A percentile compares a stretch with the other conserved stretches of the same genome.
Evolutionary conservation across 1,140 invertebrate genomes (phyloP).

Genomic region (Bombus sibiricus): DNA sequence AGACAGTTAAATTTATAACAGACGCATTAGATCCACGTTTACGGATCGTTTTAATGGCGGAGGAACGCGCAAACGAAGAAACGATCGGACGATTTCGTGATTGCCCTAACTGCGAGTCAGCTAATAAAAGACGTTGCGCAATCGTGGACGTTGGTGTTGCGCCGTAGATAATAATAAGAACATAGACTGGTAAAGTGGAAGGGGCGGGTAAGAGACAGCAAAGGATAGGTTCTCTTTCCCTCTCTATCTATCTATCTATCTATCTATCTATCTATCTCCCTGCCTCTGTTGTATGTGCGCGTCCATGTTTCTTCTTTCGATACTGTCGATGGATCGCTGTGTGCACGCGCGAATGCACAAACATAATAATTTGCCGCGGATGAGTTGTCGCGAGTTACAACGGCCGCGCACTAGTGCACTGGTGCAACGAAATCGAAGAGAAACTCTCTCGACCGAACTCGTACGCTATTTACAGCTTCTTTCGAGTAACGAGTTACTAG

Average conservation of each 20-base stretch:
- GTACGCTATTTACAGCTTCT: constrained; percentile 24
- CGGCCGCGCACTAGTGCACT: constrained; percentile 37
- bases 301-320: not conserved
- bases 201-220: constrained; percentile 15
- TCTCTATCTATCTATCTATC: too few relatives aligned
- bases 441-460: constrained; percentile 41
- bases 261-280: not conserved
- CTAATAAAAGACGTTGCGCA: constrained; percentile 78
- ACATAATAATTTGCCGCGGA: constrained; percentile 56
- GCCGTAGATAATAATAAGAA: constrained; percentile 72
- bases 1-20: constrained; percentile 56
- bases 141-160: constrained; percentile 65
- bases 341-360: constrained; percentile 42
- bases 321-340: constrained; percentile 37
- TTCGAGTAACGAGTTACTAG: constrained; percentile 11
- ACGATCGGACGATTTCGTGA: constrained; percentile 70
- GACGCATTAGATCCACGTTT: constrained; percentile 44
- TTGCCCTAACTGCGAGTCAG: constrained; percentile 51
- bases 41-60: constrained; percentile 59
- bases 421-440: constrained; percentile 47
- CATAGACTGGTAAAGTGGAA: constrained; percentile 7
- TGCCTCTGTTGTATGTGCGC: not conserved
- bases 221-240: not conserved
- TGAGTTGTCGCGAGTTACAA: constrained; percentile 40
- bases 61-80: constrained; percentile 41